Conservation (phyloP, 2,113 vertebrate species). For the Corvus cornix region DNA sequence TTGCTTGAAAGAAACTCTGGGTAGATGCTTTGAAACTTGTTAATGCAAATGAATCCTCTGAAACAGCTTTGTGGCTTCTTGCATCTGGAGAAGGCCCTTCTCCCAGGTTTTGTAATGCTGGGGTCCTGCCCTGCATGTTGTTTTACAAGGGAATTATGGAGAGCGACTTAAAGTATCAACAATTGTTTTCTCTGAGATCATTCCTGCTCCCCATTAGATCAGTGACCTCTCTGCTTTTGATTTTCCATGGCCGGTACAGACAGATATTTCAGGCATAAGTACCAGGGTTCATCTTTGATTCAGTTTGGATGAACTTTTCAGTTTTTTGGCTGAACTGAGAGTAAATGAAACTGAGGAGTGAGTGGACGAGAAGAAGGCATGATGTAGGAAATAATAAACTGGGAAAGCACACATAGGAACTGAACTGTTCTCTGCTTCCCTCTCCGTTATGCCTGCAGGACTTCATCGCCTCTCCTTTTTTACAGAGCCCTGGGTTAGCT, state of each 20-base stretch:
- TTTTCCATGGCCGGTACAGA: not conserved
- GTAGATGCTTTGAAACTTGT: not conserved
- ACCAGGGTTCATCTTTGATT: not conserved
- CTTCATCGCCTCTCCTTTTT: not conserved
- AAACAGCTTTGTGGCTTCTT: not conserved
- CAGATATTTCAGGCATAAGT: not conserved
- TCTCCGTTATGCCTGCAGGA: not conserved
- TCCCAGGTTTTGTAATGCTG: not conserved
- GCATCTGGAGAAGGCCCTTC: not conserved
- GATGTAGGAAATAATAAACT: not conserved
- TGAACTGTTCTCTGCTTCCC: not conserved
- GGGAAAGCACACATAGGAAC: fast-evolving
- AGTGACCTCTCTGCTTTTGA: not conserved
- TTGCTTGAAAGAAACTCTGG: not conserved
- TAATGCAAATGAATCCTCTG: not conserved
- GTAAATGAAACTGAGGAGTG: not conserved
- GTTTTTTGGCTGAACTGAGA: not conserved
- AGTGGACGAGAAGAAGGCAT: not conserved
- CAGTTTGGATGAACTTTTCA: not conserved
- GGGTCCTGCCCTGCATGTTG: not conserved
- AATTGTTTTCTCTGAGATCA: not conserved
- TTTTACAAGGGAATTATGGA: not conserved
- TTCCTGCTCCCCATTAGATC: not conserved
- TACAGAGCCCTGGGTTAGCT: not conserved
- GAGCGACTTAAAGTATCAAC: not conserved